Evolutionary conservation across 1,140 invertebrate genomes (phyloP), one percentile per base, ranked within the genome.

Genomic region (Rhyzopertha dominica): DNA sequence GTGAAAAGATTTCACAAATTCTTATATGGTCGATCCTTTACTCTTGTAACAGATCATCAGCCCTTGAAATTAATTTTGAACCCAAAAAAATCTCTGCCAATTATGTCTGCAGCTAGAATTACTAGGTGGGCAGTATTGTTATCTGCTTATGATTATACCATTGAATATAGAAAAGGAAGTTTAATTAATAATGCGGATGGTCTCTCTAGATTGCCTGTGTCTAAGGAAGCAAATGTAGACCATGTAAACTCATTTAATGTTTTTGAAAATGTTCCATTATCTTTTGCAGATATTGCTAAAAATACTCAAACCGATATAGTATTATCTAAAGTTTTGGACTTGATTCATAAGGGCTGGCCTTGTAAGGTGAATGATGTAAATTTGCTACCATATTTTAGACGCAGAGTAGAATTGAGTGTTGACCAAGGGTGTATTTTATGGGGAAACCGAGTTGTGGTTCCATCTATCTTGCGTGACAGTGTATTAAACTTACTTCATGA

Each of bases 1-100:
- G 7, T 59, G 8, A 50, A 50, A 28, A 47, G 48, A 32, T 51
- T 54, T 37, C 38, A 54, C 22, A 53, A 54, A 43, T 51, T 19
- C 23, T 18, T 49, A 8, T 54, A 22, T 35, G 53, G 36, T 7
- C 16, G 30, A 19, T 38, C 36, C 30, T 55, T 58, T 47, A 45
- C 36, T 14, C 14, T 55, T 20, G 0, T 43, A 34, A 49, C 36
- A 14, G 40, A 55, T 32, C 37, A 49, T 22, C 36, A 49, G 43
- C 36, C 46, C 13, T 9, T 41, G 26, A 29, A 51, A 42, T 47
- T 37, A 19, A 47, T 51, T 19, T 54, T 54, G 20, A 35, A 37
- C 22, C 31, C 29, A 43, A 51, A 51, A 16, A 51, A 50, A 34
- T 17, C 19, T 29, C 38, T 45, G 16, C 35, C 41, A 13, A n/a